phyloP scores from a whole-genome alignment of 2,797 vertebrate species.

The Scolopax bukidnonensis region DNA sequence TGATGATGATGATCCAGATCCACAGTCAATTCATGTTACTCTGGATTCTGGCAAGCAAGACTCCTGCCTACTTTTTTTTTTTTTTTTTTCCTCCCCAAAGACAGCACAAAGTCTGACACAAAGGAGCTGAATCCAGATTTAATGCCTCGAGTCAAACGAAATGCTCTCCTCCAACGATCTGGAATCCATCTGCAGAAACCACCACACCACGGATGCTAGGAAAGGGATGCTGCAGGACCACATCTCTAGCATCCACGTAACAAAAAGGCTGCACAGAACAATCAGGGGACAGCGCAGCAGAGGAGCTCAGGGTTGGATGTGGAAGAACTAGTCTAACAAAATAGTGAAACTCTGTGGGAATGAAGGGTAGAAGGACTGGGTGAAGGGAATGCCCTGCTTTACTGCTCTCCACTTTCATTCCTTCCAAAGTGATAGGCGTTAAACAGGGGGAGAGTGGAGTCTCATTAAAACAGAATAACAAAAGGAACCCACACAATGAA shows the following conservation, averaged over 20 bases:
- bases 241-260: background rate
- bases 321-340: background rate
- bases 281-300: background rate
- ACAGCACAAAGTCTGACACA: background rate
- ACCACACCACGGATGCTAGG: accelerated
- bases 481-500: constrained; percentile 47
- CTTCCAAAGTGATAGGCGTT: background rate
- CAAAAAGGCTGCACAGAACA: background rate
- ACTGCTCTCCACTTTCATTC: background rate
- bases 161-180: background rate
- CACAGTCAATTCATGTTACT: background rate
- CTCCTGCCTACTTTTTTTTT: background rate
- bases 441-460: background rate
- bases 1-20: background rate
- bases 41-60: background rate
- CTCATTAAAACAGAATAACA: constrained; percentile 12
- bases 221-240: background rate
- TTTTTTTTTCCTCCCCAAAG: background rate
- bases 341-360: background rate
- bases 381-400: background rate
- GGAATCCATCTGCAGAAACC: background rate
- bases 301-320: background rate
- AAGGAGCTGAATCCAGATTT: background rate
- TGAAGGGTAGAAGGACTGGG: background rate
- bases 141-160: background rate